Base-by-base conservation (phyloP, 1,140 invertebrate species). In the Vollenhovia emeryi region DNA sequence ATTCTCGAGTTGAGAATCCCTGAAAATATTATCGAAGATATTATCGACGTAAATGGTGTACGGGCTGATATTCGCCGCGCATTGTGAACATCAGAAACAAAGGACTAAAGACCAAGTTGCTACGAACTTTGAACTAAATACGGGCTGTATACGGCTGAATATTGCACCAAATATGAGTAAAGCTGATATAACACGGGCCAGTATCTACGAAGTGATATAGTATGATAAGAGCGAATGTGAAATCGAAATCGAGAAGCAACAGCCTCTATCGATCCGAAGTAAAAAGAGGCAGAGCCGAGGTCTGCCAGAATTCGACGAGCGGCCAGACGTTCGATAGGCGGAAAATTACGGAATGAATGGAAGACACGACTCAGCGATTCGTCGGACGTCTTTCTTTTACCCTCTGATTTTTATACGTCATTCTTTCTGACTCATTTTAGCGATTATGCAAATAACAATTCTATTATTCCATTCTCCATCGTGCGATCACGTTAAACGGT, bases 341-440 rank as follows among this genome's bases (percentile, higher is more conserved):
- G 71, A 87, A 87, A 90, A 89, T 87, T 90, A 90, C 83, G 40
- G 73, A 86, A 78, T 73, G 85, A 91, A 89, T 86, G 33, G 80
- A 64, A 50, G 66, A 85, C 27, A 73, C 27, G 83, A 89, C 24
- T 90, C 86, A 90, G 86, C 88, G 76, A 88, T 86, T 88, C 74
- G 59, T 74, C 21, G 55, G 33, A 74, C 27, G 60, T 82, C 6
- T 68, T 60, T 33, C n/a, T 75, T 68, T 71, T 59, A 55, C 24
- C 33, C 33, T 43, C 30, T 50, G 45, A 79, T 80, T 66, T 62
- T 69, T 64, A 71, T 40, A n/a, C 18, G 9, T n/a, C 40, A 4
- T n/a, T 55, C 24, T 74, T 36, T 24, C 40, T 50, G 68, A 83
- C 13, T 59, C 30, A 57, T 52, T 69, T 43, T 21, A 40, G 27